phyloP scores from a whole-genome alignment of 1,140 invertebrate species.

The Anastrepha ludens region DNA sequence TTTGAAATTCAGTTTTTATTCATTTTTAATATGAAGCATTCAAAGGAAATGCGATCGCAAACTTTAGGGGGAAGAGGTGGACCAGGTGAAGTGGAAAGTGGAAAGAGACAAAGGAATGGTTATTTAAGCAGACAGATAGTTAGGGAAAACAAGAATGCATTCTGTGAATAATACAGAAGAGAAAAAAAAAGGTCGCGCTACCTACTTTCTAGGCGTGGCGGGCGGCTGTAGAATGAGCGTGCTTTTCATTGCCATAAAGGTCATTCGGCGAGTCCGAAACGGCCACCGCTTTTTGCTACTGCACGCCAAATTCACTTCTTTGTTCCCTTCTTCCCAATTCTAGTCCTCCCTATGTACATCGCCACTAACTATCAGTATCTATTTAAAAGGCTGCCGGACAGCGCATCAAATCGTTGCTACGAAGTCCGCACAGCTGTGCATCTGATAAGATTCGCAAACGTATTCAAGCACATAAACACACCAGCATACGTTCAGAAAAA shows the following conservation, averaged over 20 bases:
- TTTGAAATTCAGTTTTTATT: slow-evolving; percentile 49
- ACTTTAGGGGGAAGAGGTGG: no score
- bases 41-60: slow-evolving; percentile 27
- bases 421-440: neutral
- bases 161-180: neutral
- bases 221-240: neutral
- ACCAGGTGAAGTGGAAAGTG: neutral
- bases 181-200: neutral
- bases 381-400: slow-evolving; percentile 21
- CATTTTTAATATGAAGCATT: slow-evolving; percentile 54
- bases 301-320: slow-evolving; percentile 1
- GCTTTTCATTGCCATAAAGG: slow-evolving; percentile 36
- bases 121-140: slow-evolving; percentile 43
- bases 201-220: neutral
- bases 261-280: neutral
- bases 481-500: neutral
- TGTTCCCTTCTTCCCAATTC: neutral
- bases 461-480: neutral
- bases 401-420: neutral
- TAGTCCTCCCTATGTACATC: neutral
- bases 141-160: slow-evolving; percentile 2
- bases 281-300: neutral
- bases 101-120: slow-evolving; percentile 13
- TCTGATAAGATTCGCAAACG: slow-evolving; percentile 13
- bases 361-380: neutral